A percentile compares a stretch with the other conserved stretches of the same genome.
These are phyloP conservation scores for Globodera ellingtonae DNA, from an alignment of 1,140 invertebrate species.

Conservation along the genomic window DNA sequence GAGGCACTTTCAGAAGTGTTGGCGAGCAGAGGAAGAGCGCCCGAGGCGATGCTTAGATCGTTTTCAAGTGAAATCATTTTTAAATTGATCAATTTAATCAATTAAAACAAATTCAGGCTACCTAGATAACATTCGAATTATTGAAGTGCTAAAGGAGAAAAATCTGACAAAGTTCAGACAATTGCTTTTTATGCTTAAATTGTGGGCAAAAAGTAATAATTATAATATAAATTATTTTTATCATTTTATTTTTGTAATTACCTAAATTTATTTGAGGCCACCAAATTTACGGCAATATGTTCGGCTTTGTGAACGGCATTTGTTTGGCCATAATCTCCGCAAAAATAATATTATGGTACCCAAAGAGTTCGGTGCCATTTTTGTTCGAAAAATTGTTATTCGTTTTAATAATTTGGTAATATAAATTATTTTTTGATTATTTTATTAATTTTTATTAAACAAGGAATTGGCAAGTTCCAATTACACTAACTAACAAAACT, in stretches of 20 bases:
- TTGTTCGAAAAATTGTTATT: constrained; percentile 13
- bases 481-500: background rate
- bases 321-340: constrained; percentile 5
- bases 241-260: background rate
- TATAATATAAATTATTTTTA: background rate
- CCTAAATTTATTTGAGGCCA: background rate
- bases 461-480: constrained; percentile 13
- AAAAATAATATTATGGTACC: constrained; percentile 10
- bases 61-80: background rate
- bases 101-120: background rate
- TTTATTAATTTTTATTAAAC: background rate
- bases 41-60: background rate
- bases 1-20: background rate
- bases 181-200: background rate
- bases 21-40: background rate
- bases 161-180: background rate
- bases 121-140: background rate
- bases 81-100: background rate
- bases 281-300: constrained; percentile 12
- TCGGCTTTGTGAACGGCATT: constrained; percentile 8
- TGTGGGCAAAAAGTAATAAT: background rate
- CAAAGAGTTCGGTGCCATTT: constrained; percentile 17
- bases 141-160: background rate
- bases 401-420: constrained; percentile 6
- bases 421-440: constrained; percentile 3